A percentile compares a stretch with the other conserved stretches of the same genome.
Evolutionary conservation across 2,113 vertebrate species (phyloP).

Genomic region (Perccottus glenii): DNA sequence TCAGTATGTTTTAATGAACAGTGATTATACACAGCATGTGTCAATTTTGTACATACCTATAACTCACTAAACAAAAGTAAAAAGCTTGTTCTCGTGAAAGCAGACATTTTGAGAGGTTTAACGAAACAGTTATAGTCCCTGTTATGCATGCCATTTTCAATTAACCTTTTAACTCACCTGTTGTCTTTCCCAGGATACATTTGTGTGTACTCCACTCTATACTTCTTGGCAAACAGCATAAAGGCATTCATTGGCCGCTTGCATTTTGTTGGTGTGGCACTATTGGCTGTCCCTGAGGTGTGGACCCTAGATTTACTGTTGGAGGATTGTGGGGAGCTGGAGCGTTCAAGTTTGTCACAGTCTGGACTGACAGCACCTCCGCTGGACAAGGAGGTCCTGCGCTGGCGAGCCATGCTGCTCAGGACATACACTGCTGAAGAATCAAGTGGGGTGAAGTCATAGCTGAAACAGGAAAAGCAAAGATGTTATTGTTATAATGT

Average conservation of each 20-base stretch:
- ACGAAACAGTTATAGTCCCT: too few relatives aligned
- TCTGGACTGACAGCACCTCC: conserved; percentile 87
- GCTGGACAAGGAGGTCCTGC: conserved; percentile 91
- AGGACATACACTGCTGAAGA: conserved; percentile 98
- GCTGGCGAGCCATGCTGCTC: conserved; percentile 98
- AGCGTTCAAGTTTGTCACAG: conserved; percentile 85
- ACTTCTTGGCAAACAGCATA: conserved; percentile 99
- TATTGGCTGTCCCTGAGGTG: conserved; percentile 89
- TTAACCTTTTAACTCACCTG: conserved; percentile 81
- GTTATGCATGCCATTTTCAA: not conserved
- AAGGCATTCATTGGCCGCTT: conserved; percentile 99
- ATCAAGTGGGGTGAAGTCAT: conserved; percentile 97
- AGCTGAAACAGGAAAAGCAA: conserved; percentile 76
- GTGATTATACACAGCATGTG: too few relatives aligned
- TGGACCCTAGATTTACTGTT: conserved; percentile 88
- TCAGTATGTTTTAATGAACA: too few relatives aligned
- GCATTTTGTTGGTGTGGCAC: conserved; percentile 94
- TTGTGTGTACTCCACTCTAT: conserved; percentile 98
- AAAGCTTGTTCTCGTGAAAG: too few relatives aligned
- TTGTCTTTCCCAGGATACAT: conserved; percentile 99
- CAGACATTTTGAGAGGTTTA: too few relatives aligned
- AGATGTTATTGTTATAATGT: not conserved
- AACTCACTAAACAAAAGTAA: too few relatives aligned
- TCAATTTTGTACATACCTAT: too few relatives aligned
- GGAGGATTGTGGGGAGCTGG: conserved; percentile 83